Percentiles rank a stretch among this genome's conserved stretches.
phyloP scores from a whole-genome alignment of 2,113 vertebrate species.

The Pseudolaguvia tuberculata region DNA sequence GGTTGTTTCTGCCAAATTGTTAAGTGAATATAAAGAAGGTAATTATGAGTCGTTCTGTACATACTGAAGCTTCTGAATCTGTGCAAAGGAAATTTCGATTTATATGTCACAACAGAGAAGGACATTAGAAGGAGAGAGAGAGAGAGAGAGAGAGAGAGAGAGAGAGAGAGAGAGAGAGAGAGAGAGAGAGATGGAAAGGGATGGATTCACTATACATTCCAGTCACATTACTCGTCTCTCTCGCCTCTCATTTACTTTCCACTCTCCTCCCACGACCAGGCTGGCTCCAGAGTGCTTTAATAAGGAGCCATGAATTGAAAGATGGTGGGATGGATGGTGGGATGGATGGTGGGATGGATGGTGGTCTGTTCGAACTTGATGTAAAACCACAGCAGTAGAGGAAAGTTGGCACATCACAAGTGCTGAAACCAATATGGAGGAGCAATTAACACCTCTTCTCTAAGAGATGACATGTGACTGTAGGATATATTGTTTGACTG shows the following conservation, averaged over 20 bases:
- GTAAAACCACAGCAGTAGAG: slow-evolving; percentile 27
- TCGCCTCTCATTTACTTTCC: slow-evolving; percentile 25
- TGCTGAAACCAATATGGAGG: not conserved
- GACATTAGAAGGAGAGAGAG: slow-evolving; percentile 9
- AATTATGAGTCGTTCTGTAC: slow-evolving; percentile 22
- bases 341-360: slow-evolving; percentile 38
- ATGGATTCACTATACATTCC: slow-evolving; percentile 42
- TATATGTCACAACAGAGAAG: slow-evolving; percentile 17
- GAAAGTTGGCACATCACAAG: slow-evolving; percentile 3
- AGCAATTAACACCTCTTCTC: slow-evolving; percentile 4
- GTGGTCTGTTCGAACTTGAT: slow-evolving; percentile 28
- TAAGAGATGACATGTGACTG: slow-evolving; percentile 6
- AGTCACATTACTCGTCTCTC: slow-evolving; percentile 24
- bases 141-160: too few species aligned
- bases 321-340: slow-evolving; percentile 36
- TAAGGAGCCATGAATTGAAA: slow-evolving; percentile 46
- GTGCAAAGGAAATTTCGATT: slow-evolving; percentile 16
- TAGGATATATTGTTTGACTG: not conserved
- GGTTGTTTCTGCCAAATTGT: slow-evolving; percentile 26
- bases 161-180: not conserved
- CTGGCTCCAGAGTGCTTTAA: slow-evolving; percentile 46
- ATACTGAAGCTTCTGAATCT: slow-evolving; percentile 30
- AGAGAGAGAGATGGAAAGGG: not conserved
- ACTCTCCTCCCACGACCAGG: slow-evolving; percentile 40
- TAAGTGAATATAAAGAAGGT: slow-evolving; percentile 32